Evolutionary conservation across 2,888 invertebrate species (phyloP), one percentile per base, ranked within the genome.

Genomic region (Catonia carolina): DNA sequence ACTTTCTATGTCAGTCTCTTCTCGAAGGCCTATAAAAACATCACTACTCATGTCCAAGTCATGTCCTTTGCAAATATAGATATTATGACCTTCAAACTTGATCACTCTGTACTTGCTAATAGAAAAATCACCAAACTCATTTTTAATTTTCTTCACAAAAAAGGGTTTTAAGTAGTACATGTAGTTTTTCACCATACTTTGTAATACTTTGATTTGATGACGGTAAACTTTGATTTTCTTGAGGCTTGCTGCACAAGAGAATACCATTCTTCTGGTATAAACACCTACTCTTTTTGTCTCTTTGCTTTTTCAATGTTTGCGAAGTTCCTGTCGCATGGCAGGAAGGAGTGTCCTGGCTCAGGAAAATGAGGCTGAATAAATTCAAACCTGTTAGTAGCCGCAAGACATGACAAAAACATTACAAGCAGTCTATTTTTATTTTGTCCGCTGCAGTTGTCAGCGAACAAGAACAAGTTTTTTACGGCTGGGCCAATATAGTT

Each of bases 241-340:
- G 12, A 49, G 14, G 31, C 49, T 49, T 49, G 49, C 15, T 49
- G 49, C 27, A 49, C 49, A 23, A 49, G 31, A 17, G 49, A 49
- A 49, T 49, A 49, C 49, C 49, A 49, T 15, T 49, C 27, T 10
- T 49, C 49, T 17, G 49, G 49, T 31, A 49, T 27, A 18, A 14
- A 49, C 23, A 49, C 49, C 10, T 49, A 49, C 14, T 49, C 49
- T 17, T 49, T 49, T 14, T 31, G 22, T 18, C 49, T n/a, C n/a
- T 49, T 27, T 17, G 49, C 49, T 49, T 49, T 49, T 49, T 27
- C 49, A 49, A 49, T 49, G 20, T 49, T 49, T 27, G 49, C 22
- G 31, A 49, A 49, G 15, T 12, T 49, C 31, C 49, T 49, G 20
- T 49, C 49, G 31, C 49, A 49, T 6, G 49, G n/a, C n/a, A n/a